These are phyloP conservation scores for Pterois miles DNA, from an alignment of 2,797 vertebrate species.

Conservation along the genomic window DNA sequence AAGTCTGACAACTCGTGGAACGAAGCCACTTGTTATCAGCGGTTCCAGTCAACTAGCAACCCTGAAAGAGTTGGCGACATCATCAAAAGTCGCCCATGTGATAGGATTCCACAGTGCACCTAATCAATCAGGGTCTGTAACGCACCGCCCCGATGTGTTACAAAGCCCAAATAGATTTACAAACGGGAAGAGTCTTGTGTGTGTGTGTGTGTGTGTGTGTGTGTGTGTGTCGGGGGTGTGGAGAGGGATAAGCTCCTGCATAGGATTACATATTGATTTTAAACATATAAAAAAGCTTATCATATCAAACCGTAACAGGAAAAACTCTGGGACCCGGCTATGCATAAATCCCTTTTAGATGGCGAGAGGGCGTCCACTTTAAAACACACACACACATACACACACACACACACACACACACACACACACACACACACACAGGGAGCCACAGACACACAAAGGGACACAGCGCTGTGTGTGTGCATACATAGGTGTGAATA, in stretches of 20 bases:
- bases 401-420: slow-evolving; percentile 74
- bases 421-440: slow-evolving; percentile 67
- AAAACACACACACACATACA: slow-evolving; percentile 77
- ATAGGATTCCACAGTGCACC: slow-evolving; percentile 94
- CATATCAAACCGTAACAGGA: slow-evolving; percentile 99
- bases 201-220: slow-evolving; percentile 79
- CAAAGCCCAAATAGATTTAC: slow-evolving; percentile 99
- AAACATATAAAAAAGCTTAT: slow-evolving; percentile 99
- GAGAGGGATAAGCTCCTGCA: slow-evolving; percentile 98
- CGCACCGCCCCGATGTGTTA: slow-evolving; percentile 91
- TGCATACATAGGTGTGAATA: slow-evolving; percentile 75
- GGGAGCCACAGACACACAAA: slow-evolving; percentile 89
- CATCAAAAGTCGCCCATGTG: slow-evolving; percentile 96
- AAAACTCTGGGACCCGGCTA: slow-evolving; percentile 94
- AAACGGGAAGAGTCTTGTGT: slow-evolving; percentile 92
- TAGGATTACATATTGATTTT: slow-evolving; percentile 99
- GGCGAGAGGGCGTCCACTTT: slow-evolving; percentile 90
- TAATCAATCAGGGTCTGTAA: slow-evolving; percentile 98
- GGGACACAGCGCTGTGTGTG: slow-evolving; percentile 52
- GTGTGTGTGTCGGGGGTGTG: slow-evolving; percentile 80
- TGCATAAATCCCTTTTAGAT: slow-evolving; percentile 99
- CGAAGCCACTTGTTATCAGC: slow-evolving; percentile 89
- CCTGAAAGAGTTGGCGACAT: slow-evolving; percentile 96
- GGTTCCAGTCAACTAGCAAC: slow-evolving; percentile 95
- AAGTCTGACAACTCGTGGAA: slow-evolving; percentile 81